Evolutionary conservation across 2,888 invertebrate species (phyloP).

Genomic region (Heliconius sara): DNA sequence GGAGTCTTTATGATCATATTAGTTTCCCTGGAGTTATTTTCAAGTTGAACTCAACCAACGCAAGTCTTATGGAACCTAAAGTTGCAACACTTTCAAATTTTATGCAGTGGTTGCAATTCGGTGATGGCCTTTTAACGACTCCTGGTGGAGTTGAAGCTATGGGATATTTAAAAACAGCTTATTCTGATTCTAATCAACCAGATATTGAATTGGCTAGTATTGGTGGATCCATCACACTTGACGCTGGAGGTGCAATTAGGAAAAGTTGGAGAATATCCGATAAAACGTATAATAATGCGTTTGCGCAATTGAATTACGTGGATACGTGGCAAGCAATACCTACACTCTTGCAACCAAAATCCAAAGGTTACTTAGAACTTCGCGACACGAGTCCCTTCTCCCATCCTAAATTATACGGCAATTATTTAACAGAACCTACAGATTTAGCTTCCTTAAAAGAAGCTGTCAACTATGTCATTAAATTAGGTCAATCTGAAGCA

Average conservation of each 20-base stretch:
- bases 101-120: conserved; percentile 76
- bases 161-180: conserved; percentile 85
- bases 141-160: conserved; percentile 87
- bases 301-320: conserved; percentile 78
- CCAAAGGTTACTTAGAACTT: conserved; percentile 88
- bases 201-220: conserved; percentile 87
- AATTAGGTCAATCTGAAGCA: conserved; percentile 83
- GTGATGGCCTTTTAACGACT: conserved; percentile 83
- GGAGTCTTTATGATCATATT: conserved; percentile 86
- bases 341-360: conserved; percentile 89
- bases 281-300: conserved; percentile 83
- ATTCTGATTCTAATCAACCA: conserved; percentile 83
- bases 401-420: conserved; percentile 90
- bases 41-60: conserved; percentile 72
- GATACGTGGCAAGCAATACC: conserved; percentile 87
- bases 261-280: conserved; percentile 84
- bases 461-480: conserved; percentile 85
- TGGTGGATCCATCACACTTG: conserved; percentile 86
- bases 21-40: conserved; percentile 82
- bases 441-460: conserved; percentile 84
- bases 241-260: conserved; percentile 81
- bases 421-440: conserved; percentile 88
- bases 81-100: conserved; percentile 72
- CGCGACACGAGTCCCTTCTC: conserved; percentile 89
- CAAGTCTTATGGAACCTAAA: conserved; percentile 72